A percentile compares a stretch with the other conserved stretches of the same genome.
These are phyloP conservation scores for Coregonus sp. DNA, from an alignment of 2,797 vertebrate genomes.

Conservation along the genomic window DNA sequence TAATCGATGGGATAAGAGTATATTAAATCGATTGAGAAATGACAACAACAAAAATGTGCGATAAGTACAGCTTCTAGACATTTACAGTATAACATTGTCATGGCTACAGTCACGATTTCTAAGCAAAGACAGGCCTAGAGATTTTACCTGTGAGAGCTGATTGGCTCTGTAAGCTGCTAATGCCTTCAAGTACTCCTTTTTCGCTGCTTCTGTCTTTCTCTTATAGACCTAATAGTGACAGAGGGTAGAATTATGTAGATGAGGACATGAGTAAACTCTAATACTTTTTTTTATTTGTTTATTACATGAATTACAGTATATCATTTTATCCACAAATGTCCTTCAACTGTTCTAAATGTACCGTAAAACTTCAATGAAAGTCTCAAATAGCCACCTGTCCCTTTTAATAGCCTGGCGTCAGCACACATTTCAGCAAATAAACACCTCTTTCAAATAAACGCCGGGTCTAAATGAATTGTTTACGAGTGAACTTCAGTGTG, in stretches of 20 bases:
- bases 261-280: background rate
- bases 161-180: slow-evolving; percentile 86
- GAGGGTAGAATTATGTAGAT: background rate
- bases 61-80: background rate
- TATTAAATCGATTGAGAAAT: background rate
- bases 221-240: slow-evolving; percentile 84
- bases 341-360: background rate
- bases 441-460: too few relatives aligned
- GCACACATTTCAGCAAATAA: too few relatives aligned
- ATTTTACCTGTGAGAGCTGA: slow-evolving; percentile 82
- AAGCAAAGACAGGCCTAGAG: background rate
- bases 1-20: too few relatives aligned
- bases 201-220: slow-evolving; percentile 89
- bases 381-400: too few relatives aligned
- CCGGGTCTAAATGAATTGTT: too few relatives aligned
- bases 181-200: slow-evolving; percentile 89
- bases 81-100: background rate
- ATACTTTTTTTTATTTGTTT: background rate
- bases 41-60: background rate
- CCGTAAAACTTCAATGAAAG: background rate
- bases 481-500: too few relatives aligned
- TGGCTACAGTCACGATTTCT: background rate
- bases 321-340: background rate
- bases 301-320: background rate
- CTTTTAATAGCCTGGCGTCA: too few relatives aligned